A percentile compares a stretch with the other conserved stretches of the same genome.
Conservation (phyloP, 1,140 invertebrate genomes). For the Panagrolaimus sp. region DNA sequence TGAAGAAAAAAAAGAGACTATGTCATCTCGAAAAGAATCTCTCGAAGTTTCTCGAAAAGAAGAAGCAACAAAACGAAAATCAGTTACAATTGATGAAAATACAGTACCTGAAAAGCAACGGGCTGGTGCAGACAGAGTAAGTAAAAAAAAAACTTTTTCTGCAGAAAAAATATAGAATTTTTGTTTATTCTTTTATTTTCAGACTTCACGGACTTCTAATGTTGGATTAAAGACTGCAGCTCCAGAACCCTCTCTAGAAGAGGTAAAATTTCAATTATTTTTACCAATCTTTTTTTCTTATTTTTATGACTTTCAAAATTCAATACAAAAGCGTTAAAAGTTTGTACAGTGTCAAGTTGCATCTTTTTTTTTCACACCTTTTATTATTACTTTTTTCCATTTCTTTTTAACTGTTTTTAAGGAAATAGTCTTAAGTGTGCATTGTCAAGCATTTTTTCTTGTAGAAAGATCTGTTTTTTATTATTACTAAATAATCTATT, state of each 20-base stretch:
- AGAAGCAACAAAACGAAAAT: slow-evolving; percentile 5
- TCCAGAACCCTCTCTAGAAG: neutral
- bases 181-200: slow-evolving; percentile 11
- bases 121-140: neutral
- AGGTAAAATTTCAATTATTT: slow-evolving; percentile 1
- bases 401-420: too few relatives aligned
- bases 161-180: neutral
- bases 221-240: neutral
- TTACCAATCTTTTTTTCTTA: neutral
- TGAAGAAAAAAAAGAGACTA: neutral
- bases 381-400: too few relatives aligned
- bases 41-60: neutral
- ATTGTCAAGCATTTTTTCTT: too few relatives aligned
- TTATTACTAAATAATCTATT: too few relatives aligned
- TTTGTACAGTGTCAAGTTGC: slow-evolving; percentile 14
- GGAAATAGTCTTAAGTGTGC: too few relatives aligned
- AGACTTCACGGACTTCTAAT: slow-evolving; percentile 1
- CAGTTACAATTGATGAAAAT: slow-evolving; percentile 8
- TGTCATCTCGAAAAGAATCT: too few relatives aligned
- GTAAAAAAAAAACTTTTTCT: neutral
- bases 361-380: neutral
- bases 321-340: slow-evolving; percentile 7
- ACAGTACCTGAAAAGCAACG: slow-evolving; percentile 1
- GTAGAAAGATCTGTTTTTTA: too few relatives aligned
- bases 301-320: neutral